Percentiles rank a stretch among this genome's conserved stretches.
Evolutionary conservation across 2,888 invertebrate genomes (phyloP).

Genomic region (Helicoverpa assulta): DNA sequence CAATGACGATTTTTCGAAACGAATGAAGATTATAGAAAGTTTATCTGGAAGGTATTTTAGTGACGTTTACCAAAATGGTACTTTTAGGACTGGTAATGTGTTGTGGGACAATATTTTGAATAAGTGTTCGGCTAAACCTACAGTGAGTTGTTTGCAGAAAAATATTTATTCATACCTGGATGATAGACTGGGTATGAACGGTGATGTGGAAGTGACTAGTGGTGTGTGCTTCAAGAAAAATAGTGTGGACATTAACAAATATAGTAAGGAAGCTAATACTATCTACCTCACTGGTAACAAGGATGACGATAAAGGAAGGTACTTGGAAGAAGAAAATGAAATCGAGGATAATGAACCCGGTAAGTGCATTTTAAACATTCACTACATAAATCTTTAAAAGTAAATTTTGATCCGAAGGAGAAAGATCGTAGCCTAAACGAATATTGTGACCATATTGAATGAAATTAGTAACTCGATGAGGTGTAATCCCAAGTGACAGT

Average conservation of each 20-base stretch:
- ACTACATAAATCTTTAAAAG: too few species aligned
- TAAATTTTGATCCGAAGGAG: too few species aligned
- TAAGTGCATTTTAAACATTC: conserved; percentile 57
- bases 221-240: conserved; percentile 92
- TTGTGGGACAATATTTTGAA: conserved; percentile 94
- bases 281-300: conserved; percentile 84
- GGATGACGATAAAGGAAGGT: conserved; percentile 79
- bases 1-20: conserved; percentile 74
- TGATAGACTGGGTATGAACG: conserved; percentile 91
- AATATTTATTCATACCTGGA: conserved; percentile 94
- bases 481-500: too few species aligned
- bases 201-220: conserved; percentile 92
- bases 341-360: conserved; percentile 82
- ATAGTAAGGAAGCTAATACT: conserved; percentile 88
- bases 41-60: conserved; percentile 81
- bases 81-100: conserved; percentile 91
- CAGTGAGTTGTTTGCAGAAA: conserved; percentile 94
- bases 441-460: too few species aligned
- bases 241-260: conserved; percentile 90
- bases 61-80: conserved; percentile 84
- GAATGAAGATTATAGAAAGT: conserved; percentile 78
- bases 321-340: conserved; percentile 62
- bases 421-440: too few species aligned
- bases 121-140: conserved; percentile 92
- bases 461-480: too few species aligned